phyloP scores from a whole-genome alignment of 2,113 vertebrate genomes.

The Semnornis frantzii region DNA sequence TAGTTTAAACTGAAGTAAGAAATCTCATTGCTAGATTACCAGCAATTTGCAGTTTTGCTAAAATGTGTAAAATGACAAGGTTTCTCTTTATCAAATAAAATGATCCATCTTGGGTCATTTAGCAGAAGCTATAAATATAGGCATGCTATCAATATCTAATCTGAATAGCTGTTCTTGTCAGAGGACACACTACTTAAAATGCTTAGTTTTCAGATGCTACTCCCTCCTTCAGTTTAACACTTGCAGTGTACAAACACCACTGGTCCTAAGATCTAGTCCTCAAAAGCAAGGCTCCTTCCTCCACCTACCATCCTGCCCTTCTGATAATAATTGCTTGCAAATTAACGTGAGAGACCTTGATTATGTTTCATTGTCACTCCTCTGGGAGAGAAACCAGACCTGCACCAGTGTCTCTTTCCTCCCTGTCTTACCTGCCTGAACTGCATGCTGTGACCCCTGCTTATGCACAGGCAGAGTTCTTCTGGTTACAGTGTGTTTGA shows the following conservation, averaged over 20 bases:
- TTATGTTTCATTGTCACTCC: neutral
- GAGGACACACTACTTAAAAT: neutral
- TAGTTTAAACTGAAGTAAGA: constrained; percentile 19
- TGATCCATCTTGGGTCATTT: constrained; percentile 34
- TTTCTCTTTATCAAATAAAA: constrained; percentile 40
- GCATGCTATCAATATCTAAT: constrained; percentile 1
- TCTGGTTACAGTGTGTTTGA: neutral
- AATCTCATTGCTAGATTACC: constrained; percentile 12
- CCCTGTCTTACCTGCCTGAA: accelerated
- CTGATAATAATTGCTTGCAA: neutral
- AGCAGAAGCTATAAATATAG: constrained; percentile 23
- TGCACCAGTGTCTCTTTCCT: neutral
- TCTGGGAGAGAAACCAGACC: neutral
- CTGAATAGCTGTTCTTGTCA: constrained; percentile 2
- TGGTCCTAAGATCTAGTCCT: neutral
- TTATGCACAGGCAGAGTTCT: neutral
- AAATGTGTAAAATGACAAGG: constrained; percentile 32
- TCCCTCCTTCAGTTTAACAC: neutral
- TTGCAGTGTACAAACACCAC: neutral
- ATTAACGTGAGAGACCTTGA: accelerated
- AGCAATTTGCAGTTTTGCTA: constrained; percentile 47
- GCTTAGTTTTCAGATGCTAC: neutral
- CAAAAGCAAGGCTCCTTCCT: neutral
- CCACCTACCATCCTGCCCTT: neutral
- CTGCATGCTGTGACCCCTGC: accelerated